These are phyloP conservation scores for Sebastes trivittatus DNA, from an alignment of 2,797 vertebrate genomes.

Conservation along the genomic window DNA sequence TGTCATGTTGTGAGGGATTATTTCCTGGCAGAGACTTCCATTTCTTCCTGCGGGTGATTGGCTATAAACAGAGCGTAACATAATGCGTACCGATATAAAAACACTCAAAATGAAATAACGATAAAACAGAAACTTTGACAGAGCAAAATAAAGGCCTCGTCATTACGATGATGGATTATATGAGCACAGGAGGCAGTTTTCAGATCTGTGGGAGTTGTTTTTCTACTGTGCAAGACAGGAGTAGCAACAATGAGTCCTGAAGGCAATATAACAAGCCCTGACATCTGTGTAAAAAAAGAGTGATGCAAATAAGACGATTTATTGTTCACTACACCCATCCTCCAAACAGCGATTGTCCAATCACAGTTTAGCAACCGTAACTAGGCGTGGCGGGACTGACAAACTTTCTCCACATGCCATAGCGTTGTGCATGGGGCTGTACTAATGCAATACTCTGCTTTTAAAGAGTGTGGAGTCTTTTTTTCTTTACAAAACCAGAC, in stretches of 20 bases:
- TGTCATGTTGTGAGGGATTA: constrained; percentile 6
- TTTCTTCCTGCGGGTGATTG: not conserved
- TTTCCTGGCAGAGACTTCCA: not conserved
- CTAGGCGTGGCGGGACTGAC: not conserved
- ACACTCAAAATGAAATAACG: constrained; percentile 6
- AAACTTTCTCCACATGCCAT: not conserved
- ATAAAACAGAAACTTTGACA: constrained; percentile 15
- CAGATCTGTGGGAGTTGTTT: constrained; percentile 19
- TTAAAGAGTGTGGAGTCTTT: not conserved
- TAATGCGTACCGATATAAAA: not conserved
- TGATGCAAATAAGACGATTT: not conserved
- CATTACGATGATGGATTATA: constrained; percentile 14
- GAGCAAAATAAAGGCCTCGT: constrained; percentile 20
- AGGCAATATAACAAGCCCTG: constrained; percentile 3
- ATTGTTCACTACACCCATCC: not conserved
- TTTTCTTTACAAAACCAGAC: not conserved
- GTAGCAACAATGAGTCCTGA: not conserved
- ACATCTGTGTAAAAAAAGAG: not conserved
- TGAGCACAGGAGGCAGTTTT: not conserved
- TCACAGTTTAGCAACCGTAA: not conserved
- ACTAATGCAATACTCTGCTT: not conserved
- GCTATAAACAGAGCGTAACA: not conserved
- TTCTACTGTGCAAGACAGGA: not conserved
- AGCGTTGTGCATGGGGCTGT: not conserved
- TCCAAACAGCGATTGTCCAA: not conserved